Evolutionary conservation across 2,797 vertebrate species (phyloP), one percentile per base, ranked within the genome.

Genomic region (Aselliscus stoliczkanus): DNA sequence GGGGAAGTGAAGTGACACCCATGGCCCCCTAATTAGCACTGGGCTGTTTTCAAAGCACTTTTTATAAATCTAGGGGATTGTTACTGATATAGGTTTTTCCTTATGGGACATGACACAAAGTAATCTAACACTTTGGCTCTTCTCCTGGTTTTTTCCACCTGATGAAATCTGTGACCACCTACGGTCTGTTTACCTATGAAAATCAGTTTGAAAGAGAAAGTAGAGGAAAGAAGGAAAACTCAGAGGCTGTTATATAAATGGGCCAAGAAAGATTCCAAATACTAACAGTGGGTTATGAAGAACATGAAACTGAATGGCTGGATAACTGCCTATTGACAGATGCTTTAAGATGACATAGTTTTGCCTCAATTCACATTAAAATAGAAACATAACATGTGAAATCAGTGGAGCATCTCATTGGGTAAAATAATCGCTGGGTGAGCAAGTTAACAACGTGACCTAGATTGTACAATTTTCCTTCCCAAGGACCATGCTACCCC

Each of bases 311-410:
- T 62, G 44, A 95, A 58, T 87, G 50, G 39, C 65, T 81, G 69
- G 76, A 67, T 93, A 96, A 87, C 31, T 94, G 70, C 60, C 60
- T 83, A 73, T 95, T 1, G 70, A 92, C 88, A 97, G 81, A 94
- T 95, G 72, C 91, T 92, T 88, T 95, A 86, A 91, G 69, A 94
- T 65, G 31, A 50, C 76, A 89, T 91, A 97, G 31, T 92, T 94
- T 50, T 85, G 34, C 42, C 80, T 95, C 54, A 65, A 87, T 94
- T 96, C 89, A 93, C 50, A 39, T 73, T 94, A 87, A 93, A 96
- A 92, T 96, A 94, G 73, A 82, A 93, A 91, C 69, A 94, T 73
- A 91, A 86, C 69, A 95, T 95, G n/a, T 92, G 91, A 89, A 89
- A 83, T 83, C 15, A 3, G 69, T 90, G 42, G 76, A 93, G 65